phyloP scores from a whole-genome alignment of 2,113 vertebrate genomes.

The Crypturellus undulatus region DNA sequence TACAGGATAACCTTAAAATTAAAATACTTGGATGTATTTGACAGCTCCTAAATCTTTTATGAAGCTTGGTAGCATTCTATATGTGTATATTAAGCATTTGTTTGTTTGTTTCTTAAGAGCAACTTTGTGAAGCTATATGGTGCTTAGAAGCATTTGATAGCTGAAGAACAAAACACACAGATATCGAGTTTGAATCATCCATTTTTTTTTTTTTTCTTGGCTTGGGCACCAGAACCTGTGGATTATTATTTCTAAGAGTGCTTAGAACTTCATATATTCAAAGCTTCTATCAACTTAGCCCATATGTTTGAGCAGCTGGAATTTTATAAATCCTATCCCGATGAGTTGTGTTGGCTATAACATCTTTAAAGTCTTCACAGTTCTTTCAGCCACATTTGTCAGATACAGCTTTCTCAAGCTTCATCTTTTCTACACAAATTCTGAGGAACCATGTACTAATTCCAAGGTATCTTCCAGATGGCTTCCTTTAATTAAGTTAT shows the following conservation, averaged over 20 bases:
- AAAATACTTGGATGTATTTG: background rate
- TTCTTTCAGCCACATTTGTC: background rate
- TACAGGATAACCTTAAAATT: background rate
- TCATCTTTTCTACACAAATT: background rate
- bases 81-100: background rate
- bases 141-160: background rate
- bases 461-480: background rate
- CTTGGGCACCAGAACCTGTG: background rate
- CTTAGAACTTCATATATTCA: background rate
- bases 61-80: background rate
- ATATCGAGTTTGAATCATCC: background rate
- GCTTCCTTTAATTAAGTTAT: background rate
- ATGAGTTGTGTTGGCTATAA: background rate
- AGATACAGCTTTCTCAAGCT: background rate
- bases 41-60: background rate
- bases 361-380: background rate
- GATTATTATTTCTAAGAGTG: background rate
- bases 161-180: background rate
- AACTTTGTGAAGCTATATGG: background rate
- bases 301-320: background rate
- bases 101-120: background rate
- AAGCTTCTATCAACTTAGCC: background rate
- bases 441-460: rapidly evolving
- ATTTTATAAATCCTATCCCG: background rate
- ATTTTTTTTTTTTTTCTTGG: background rate